Conservation (phyloP, 2,888 invertebrate species). For the Latrodectus elegans region DNA sequence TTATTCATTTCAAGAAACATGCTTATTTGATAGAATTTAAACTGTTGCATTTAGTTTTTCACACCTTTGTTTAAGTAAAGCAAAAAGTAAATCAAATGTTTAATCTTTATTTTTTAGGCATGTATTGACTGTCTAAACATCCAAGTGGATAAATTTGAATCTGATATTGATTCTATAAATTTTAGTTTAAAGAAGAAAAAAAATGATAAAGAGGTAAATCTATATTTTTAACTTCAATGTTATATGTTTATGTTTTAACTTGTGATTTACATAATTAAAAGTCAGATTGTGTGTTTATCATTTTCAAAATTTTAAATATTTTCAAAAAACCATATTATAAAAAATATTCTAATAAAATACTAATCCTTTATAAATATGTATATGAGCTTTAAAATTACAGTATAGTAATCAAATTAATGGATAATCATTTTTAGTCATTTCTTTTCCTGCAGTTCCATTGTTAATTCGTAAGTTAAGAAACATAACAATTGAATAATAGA, state of each 20-base stretch:
- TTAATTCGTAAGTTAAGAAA: no score
- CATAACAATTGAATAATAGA: no score
- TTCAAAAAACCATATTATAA: neutral
- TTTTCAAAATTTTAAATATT: neutral
- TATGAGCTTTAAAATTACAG: no score
- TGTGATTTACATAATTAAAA: neutral
- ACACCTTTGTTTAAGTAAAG: no score
- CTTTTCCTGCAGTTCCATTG: no score
- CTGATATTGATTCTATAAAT: conserved; percentile 94
- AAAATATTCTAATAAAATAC: no score
- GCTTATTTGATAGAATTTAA: neutral
- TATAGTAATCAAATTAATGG: no score
- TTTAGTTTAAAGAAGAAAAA: conserved; percentile 94
- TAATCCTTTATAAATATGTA: no score
- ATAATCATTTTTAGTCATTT: no score
- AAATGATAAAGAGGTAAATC: conserved; percentile 87
- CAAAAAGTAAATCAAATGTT: no score
- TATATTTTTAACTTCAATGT: neutral
- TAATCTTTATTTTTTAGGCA: conserved; percentile 73
- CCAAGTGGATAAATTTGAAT: conserved; percentile 97
- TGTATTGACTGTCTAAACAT: conserved; percentile 93
- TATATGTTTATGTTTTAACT: neutral
- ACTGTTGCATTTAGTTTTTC: no score
- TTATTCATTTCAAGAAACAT: neutral
- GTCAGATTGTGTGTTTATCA: neutral